A percentile compares a stretch with the other conserved stretches of the same genome.
These are phyloP conservation scores for Branchinecta lynchi DNA, from an alignment of 1,140 invertebrate genomes.

Conservation along the genomic window DNA sequence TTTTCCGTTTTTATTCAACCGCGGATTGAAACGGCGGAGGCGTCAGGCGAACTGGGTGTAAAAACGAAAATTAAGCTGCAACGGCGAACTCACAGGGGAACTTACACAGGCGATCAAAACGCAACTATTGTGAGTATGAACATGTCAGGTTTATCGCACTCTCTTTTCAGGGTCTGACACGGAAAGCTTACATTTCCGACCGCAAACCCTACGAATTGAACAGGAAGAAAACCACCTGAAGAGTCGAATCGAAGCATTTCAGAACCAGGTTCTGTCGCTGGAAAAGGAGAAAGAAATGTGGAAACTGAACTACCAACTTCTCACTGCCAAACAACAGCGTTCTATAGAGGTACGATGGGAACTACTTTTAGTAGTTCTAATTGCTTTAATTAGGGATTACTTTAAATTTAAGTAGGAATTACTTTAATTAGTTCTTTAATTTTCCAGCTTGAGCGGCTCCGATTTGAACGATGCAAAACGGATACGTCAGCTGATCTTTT, in stretches of 20 bases:
- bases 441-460: too few relatives aligned
- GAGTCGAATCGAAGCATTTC: not conserved
- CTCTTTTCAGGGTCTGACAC: conserved; percentile 1
- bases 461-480: too few relatives aligned
- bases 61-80: too few relatives aligned
- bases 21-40: too few relatives aligned
- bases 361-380: not conserved
- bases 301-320: conserved; percentile 1
- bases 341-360: not conserved
- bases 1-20: too few relatives aligned
- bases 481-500: too few relatives aligned
- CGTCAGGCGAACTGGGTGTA: too few relatives aligned
- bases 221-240: not conserved
- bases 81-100: too few relatives aligned
- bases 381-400: not conserved
- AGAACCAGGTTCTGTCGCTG: not conserved
- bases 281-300: not conserved
- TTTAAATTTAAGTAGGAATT: not conserved
- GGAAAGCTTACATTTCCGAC: not conserved
- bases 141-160: too few relatives aligned
- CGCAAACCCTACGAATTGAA: not conserved
- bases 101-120: too few relatives aligned
- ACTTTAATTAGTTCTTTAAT: not conserved
- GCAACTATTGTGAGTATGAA: too few relatives aligned
- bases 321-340: not conserved